These are phyloP conservation scores for Spheniscus mendiculus DNA, from an alignment of 2,113 vertebrate species.

Conservation along the genomic window DNA sequence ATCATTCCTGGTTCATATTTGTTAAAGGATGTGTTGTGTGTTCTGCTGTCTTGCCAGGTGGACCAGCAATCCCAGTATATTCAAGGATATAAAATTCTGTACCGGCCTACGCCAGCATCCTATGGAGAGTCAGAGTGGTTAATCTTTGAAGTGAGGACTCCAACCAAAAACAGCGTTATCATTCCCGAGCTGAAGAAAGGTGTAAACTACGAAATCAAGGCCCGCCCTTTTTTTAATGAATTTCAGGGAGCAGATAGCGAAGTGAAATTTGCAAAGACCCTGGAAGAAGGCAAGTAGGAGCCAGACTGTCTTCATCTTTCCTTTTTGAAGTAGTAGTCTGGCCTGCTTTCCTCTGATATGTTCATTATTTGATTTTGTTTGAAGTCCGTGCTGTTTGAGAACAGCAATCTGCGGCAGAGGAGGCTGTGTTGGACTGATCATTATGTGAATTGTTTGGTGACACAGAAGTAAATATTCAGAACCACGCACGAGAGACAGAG, in stretches of 20 bases:
- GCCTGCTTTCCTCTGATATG: slow-evolving; percentile 13
- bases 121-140: slow-evolving; percentile 88
- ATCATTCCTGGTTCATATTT: background rate
- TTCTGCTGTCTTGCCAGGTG: slow-evolving; percentile 78
- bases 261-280: slow-evolving; percentile 92
- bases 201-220: slow-evolving; percentile 94
- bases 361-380: slow-evolving; percentile 60
- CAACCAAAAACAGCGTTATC: slow-evolving; percentile 87
- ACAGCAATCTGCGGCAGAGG: background rate
- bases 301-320: slow-evolving; percentile 61
- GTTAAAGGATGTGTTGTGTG: background rate
- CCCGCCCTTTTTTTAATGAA: slow-evolving; percentile 97
- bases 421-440: slow-evolving; percentile 24
- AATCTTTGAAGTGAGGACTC: slow-evolving; percentile 92
- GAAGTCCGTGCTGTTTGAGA: slow-evolving; percentile 34
- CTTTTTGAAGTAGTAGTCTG: slow-evolving; percentile 46
- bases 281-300: slow-evolving; percentile 92
- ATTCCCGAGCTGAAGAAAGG: slow-evolving; percentile 93
- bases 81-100: slow-evolving; percentile 96
- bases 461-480: slow-evolving; percentile 69
- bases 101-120: slow-evolving; percentile 81
- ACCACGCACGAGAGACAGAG: background rate
- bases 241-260: slow-evolving; percentile 98
- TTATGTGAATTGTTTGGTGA: slow-evolving; percentile 64
- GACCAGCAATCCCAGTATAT: slow-evolving; percentile 97